phyloP scores from a whole-genome alignment of 2,888 invertebrate genomes.

The Amiota minor region DNA sequence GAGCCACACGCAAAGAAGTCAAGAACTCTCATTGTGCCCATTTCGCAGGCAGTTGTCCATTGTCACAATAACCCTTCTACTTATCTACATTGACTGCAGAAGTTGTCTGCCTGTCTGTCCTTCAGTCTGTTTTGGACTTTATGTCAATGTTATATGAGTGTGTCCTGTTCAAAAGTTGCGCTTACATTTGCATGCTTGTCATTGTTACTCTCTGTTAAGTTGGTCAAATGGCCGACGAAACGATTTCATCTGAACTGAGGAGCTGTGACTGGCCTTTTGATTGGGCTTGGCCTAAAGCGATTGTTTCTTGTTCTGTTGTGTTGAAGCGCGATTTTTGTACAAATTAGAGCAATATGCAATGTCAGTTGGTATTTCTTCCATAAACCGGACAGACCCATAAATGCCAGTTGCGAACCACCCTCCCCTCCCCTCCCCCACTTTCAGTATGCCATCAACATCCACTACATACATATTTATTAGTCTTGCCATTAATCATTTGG shows the following conservation, averaged over 20 bases:
- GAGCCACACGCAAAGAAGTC: constrained; percentile 12
- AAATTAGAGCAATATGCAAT: constrained; percentile 51
- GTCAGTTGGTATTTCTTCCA: constrained; percentile 35
- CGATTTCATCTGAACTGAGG: neutral
- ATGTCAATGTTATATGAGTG: constrained; percentile 4
- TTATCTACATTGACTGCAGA: neutral
- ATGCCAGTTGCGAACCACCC: too few relatives aligned
- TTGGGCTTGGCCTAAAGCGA: constrained; percentile 22
- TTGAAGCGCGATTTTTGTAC: constrained; percentile 13
- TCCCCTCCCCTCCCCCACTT: too few relatives aligned
- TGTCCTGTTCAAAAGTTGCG: constrained; percentile 22
- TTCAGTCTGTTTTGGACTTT: neutral
- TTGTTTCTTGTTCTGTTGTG: constrained; percentile 1
- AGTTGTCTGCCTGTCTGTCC: neutral
- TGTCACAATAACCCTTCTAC: neutral
- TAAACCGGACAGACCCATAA: neutral
- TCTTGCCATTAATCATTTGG: too few relatives aligned
- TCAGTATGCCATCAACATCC: too few relatives aligned
- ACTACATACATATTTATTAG: too few relatives aligned
- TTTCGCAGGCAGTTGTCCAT: constrained; percentile 6
- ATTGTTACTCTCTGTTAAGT: neutral
- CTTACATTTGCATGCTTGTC: constrained; percentile 30
- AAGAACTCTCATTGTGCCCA: constrained; percentile 21
- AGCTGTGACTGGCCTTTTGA: neutral
- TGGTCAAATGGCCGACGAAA: too few relatives aligned